Evolutionary conservation across 2,797 vertebrate genomes (phyloP).

Genomic region (Lepilemur septentrionalis): DNA sequence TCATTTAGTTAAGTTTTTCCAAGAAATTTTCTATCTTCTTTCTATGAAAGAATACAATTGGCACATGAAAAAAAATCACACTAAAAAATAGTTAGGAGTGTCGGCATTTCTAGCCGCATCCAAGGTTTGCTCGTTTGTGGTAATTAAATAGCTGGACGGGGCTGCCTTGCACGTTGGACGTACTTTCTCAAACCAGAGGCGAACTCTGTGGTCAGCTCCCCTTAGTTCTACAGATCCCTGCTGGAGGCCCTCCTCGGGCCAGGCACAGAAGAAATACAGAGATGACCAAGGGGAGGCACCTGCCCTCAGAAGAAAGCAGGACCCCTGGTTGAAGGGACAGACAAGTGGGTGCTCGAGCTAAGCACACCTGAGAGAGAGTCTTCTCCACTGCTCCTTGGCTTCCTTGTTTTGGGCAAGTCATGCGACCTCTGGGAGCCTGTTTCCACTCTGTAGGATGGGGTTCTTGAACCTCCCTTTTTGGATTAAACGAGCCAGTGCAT

Average conservation of each 20-base stretch:
- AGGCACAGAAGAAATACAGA: neutral
- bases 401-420: neutral
- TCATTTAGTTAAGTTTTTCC: neutral
- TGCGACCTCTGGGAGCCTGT: neutral
- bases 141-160: neutral
- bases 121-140: neutral
- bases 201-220: neutral
- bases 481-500: neutral
- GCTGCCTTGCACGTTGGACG: neutral
- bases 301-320: neutral
- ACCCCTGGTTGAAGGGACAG: neutral
- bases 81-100: neutral
- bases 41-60: neutral
- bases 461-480: neutral
- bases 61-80: neutral
- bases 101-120: neutral
- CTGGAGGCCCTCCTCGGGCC: neutral
- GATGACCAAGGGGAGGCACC: neutral
- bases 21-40: neutral
- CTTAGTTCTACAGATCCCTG: neutral
- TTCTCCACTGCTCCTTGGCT: neutral
- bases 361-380: neutral
- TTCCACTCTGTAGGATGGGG: neutral
- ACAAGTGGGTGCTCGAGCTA: neutral
- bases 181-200: neutral